These are phyloP conservation scores for Stichodactyla helianthus DNA, from an alignment of 64 coral and sea anemone species.

Conservation along the genomic window DNA sequence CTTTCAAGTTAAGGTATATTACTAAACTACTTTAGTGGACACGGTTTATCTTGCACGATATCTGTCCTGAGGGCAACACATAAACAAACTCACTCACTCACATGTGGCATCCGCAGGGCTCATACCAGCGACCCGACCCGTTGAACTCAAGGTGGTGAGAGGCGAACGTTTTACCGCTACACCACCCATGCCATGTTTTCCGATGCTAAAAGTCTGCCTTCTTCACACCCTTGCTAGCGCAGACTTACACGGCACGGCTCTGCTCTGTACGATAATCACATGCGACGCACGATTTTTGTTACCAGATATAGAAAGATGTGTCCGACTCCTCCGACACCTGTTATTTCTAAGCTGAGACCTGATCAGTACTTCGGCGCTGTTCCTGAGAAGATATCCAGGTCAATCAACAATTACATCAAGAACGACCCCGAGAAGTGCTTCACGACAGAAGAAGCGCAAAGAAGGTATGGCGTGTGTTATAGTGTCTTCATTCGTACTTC, in stretches of 20 bases:
- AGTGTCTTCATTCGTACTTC: not conserved
- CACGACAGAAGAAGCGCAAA: not conserved
- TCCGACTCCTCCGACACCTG: slow-evolving; percentile 55
- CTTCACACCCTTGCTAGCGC: not conserved
- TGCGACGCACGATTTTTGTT: not conserved
- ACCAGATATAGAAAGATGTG: slow-evolving; percentile 60
- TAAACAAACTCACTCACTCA: too few relatives aligned
- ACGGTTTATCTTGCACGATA: too few relatives aligned
- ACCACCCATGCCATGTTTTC: too few relatives aligned
- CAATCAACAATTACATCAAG: slow-evolving; percentile 63
- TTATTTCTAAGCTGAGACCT: slow-evolving; percentile 69
- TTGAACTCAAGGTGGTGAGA: too few relatives aligned
- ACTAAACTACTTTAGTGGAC: not conserved
- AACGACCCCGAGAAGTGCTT: slow-evolving; percentile 65
- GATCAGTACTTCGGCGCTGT: slow-evolving; percentile 73
- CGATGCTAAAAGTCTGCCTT: not conserved
- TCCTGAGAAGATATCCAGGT: slow-evolving; percentile 66
- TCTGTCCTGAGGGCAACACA: too few relatives aligned
- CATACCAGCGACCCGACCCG: too few relatives aligned
- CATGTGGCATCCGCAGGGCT: too few relatives aligned
- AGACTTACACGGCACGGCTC: not conserved
- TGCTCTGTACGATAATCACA: not conserved
- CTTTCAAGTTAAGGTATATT: slow-evolving; percentile 53
- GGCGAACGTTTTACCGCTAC: too few relatives aligned
- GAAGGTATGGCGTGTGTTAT: slow-evolving; percentile 4